Conservation (phyloP, 2,797 vertebrate species). For the Chaenodraco wilsoni region DNA sequence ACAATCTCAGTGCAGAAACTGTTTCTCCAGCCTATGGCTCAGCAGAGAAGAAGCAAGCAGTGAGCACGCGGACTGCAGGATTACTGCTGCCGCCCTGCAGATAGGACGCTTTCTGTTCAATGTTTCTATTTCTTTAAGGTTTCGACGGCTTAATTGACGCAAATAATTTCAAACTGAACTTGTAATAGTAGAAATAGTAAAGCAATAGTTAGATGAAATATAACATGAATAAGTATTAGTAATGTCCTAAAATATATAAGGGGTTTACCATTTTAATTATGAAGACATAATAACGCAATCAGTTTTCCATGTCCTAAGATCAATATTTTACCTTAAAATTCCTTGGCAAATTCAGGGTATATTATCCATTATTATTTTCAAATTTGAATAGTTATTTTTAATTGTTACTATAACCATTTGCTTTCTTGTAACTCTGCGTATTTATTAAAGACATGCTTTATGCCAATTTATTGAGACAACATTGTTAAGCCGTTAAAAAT, state of each 20-base stretch:
- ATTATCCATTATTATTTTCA: not conserved
- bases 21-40: conserved; percentile 22
- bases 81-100: not conserved
- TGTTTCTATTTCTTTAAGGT: not conserved
- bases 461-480: not conserved
- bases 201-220: too few species aligned
- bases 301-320: too few species aligned
- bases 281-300: not conserved
- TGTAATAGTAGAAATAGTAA: not conserved
- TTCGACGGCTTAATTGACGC: not conserved
- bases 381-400: not conserved
- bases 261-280: not conserved
- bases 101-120: not conserved
- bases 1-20: conserved; percentile 46
- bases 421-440: not conserved
- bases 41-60: conserved; percentile 10
- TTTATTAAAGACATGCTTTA: not conserved
- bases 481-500: not conserved
- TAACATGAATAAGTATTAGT: not conserved
- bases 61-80: not conserved
- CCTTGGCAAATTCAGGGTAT: not conserved
- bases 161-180: not conserved
- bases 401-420: not conserved
- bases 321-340: not conserved
- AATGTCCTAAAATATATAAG: not conserved